Conservation (phyloP, 2,888 invertebrate genomes). For the Brenthis ino region DNA sequence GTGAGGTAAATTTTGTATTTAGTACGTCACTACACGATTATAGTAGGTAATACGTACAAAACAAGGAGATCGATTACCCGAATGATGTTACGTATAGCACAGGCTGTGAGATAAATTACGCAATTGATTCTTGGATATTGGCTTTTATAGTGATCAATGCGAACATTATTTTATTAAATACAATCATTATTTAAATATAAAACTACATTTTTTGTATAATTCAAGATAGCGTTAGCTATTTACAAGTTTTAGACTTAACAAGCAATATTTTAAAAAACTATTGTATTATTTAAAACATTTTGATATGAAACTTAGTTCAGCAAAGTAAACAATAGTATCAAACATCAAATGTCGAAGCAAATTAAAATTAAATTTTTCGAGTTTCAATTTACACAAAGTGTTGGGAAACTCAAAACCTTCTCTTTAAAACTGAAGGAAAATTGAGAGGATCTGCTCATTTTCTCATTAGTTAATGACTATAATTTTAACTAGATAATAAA, state of each 20-base stretch:
- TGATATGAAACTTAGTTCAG: background rate
- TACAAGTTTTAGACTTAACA: too few species aligned
- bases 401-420: slow-evolving; percentile 58
- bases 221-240: too few species aligned
- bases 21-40: slow-evolving; percentile 28
- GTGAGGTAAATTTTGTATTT: slow-evolving; percentile 34
- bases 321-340: background rate
- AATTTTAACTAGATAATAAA: slow-evolving; percentile 78
- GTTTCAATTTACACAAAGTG: slow-evolving; percentile 53
- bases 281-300: too few species aligned
- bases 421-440: slow-evolving; percentile 60
- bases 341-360: background rate
- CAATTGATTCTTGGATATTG: slow-evolving; percentile 40
- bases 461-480: slow-evolving; percentile 73
- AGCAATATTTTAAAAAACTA: too few species aligned
- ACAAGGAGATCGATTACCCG: slow-evolving; percentile 28
- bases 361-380: slow-evolving; percentile 31
- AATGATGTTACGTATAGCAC: slow-evolving; percentile 35
- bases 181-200: slow-evolving; percentile 24
- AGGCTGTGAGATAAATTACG: slow-evolving; percentile 36
- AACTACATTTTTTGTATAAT: background rate
- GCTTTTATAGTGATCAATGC: slow-evolving; percentile 38
- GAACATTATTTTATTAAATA: slow-evolving; percentile 33
- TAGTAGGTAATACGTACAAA: slow-evolving; percentile 25
- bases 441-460: slow-evolving; percentile 64